These are phyloP conservation scores for Diarsia dahlii DNA, from an alignment of 2,888 invertebrate species.

Conservation along the genomic window DNA sequence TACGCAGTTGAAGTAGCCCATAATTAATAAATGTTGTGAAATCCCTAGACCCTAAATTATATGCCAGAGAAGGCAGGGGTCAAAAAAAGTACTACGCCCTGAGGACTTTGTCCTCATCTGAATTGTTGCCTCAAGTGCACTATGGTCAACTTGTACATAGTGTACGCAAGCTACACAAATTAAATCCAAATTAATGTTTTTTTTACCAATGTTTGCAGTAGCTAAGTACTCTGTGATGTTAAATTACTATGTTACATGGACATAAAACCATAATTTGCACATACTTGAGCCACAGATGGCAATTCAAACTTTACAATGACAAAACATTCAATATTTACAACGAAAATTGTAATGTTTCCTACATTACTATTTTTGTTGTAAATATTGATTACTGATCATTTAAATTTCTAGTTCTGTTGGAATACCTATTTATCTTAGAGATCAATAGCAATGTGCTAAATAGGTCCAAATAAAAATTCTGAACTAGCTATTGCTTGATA, in stretches of 20 bases:
- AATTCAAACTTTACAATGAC: conserved; percentile 5
- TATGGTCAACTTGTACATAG: not conserved
- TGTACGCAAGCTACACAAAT: not conserved
- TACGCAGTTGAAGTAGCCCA: not conserved
- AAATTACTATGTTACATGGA: conserved; percentile 28
- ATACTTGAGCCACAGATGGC: not conserved
- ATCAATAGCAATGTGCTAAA: not conserved
- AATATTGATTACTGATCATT: not conserved
- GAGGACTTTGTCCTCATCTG: conserved; percentile 31
- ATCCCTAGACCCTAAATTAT: conserved; percentile 36
- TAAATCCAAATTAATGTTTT: conserved; percentile 19
- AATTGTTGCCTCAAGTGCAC: not conserved
- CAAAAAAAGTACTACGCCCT: conserved; percentile 11
- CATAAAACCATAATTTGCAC: conserved; percentile 3
- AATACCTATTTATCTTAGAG: not conserved
- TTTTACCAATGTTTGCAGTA: conserved; percentile 18
- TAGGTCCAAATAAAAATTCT: not conserved
- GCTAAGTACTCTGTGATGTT: conserved; percentile 11
- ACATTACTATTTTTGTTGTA: conserved; percentile 2
- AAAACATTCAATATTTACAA: too few species aligned
- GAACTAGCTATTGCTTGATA: not conserved
- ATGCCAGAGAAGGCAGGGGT: conserved; percentile 18
- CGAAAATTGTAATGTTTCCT: too few species aligned
- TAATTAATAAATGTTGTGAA: conserved; percentile 32
- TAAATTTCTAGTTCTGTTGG: not conserved